A percentile compares a stretch with the other conserved stretches of the same genome.
Evolutionary conservation across 2,797 vertebrate species (phyloP).

Genomic region (Pangasius larnaudii): DNA sequence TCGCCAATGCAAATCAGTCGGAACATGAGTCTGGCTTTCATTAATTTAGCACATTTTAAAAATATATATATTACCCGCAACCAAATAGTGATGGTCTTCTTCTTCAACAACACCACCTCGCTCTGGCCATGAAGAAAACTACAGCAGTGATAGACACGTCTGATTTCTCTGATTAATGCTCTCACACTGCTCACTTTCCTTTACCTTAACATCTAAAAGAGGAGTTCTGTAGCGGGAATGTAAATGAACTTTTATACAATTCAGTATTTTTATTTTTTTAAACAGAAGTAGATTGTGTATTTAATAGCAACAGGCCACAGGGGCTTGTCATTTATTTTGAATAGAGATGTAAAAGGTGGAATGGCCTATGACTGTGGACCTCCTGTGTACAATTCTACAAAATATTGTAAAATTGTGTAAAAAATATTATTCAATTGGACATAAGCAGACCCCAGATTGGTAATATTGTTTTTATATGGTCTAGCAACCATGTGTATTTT

Average conservation of each 20-base stretch:
- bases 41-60: conserved; percentile 76
- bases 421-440: not conserved
- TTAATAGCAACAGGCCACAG: too few species aligned
- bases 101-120: conserved; percentile 68
- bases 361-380: not conserved
- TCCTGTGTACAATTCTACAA: not conserved
- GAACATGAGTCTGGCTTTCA: conserved; percentile 49
- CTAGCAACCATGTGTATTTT: not conserved
- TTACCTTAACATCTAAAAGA: not conserved
- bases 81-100: conserved; percentile 65
- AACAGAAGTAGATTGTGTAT: not conserved
- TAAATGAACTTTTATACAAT: not conserved
- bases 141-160: conserved; percentile 31
- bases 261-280: not conserved
- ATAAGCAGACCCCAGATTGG: not conserved
- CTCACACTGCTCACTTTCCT: not conserved
- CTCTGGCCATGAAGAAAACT: conserved; percentile 51
- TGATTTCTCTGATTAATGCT: conserved; percentile 11
- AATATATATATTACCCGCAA: conserved; percentile 67
- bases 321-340: not conserved
- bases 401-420: not conserved
- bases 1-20: not conserved
- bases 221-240: not conserved
- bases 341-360: not conserved
- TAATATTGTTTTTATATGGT: not conserved